phyloP scores from a whole-genome alignment of 1,140 invertebrate species.

The Drusus annulatus region DNA sequence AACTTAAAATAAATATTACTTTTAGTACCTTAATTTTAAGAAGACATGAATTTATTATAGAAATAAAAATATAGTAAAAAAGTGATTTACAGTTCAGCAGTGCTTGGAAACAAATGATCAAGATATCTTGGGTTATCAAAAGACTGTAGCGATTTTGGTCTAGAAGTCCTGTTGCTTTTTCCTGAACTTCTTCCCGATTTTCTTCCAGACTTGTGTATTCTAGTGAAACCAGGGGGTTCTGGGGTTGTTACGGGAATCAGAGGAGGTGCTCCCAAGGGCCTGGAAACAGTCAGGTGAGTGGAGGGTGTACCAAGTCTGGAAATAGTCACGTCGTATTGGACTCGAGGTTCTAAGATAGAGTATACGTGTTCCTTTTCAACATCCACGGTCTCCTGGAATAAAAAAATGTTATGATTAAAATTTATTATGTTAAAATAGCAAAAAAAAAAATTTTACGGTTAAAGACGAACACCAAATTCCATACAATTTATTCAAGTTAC shows the following conservation, averaged over 20 bases:
- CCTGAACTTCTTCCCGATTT: constrained; percentile 64
- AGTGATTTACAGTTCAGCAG: constrained; percentile 66
- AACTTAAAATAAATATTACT: too few relatives aligned
- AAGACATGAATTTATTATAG: too few relatives aligned
- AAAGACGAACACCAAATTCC: too few relatives aligned
- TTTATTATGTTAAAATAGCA: too few relatives aligned
- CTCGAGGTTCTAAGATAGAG: constrained; percentile 70
- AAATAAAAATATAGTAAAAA: background rate
- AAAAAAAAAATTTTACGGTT: too few relatives aligned
- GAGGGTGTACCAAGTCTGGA: constrained; percentile 70
- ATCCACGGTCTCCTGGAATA: constrained; percentile 61
- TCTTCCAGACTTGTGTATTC: constrained; percentile 61
- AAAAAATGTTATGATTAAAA: background rate
- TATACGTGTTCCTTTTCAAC: constrained; percentile 70
- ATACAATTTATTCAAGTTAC: too few relatives aligned
- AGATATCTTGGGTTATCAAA: constrained; percentile 68
- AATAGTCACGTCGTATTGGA: constrained; percentile 71
- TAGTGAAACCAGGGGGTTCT: constrained; percentile 67
- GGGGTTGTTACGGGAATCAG: constrained; percentile 59
- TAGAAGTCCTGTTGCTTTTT: constrained; percentile 61
- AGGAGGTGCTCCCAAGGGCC: constrained; percentile 63
- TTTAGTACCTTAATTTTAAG: too few relatives aligned
- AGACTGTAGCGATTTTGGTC: constrained; percentile 68
- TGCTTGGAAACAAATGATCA: constrained; percentile 69
- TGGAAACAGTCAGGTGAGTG: constrained; percentile 70